Conservation (phyloP, 2,797 vertebrate genomes). For the Spea hammondii region DNA sequence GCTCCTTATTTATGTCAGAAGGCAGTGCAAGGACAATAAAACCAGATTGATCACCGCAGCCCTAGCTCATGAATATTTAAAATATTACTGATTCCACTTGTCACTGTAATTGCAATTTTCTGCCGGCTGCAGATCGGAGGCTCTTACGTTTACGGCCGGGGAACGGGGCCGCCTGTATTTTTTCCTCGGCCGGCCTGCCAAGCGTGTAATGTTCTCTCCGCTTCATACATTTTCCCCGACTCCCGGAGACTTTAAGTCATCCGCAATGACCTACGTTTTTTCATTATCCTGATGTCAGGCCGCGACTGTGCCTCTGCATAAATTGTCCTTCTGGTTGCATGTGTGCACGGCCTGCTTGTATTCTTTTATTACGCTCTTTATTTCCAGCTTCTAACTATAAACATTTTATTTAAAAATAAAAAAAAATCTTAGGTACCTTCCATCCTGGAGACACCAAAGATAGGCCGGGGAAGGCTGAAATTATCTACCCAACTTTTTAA, state of each 20-base stretch:
- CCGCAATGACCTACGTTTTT: conserved; percentile 97
- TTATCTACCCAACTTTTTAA: neutral
- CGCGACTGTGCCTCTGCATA: conserved; percentile 91
- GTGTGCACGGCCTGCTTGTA: conserved; percentile 67
- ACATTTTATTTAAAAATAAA: conserved; percentile 46
- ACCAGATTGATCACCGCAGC: conserved; percentile 79
- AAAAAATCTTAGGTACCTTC: conserved; percentile 27
- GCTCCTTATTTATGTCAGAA: conserved; percentile 77
- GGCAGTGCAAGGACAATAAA: conserved; percentile 77
- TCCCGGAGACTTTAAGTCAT: conserved; percentile 93
- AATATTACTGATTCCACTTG: conserved; percentile 83
- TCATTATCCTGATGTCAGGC: conserved; percentile 97
- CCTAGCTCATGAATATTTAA: conserved; percentile 82
- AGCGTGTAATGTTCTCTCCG: conserved; percentile 88
- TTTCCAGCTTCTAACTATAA: conserved; percentile 46
- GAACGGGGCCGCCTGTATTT: conserved; percentile 78
- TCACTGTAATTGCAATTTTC: conserved; percentile 83
- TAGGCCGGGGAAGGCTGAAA: neutral
- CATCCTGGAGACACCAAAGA: conserved; percentile 10
- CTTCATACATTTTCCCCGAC: conserved; percentile 94
- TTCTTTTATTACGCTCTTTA: conserved; percentile 49
- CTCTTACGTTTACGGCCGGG: conserved; percentile 75
- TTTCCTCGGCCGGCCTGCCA: conserved; percentile 78
- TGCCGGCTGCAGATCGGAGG: conserved; percentile 73
- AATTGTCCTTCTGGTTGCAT: conserved; percentile 97